Evolutionary conservation across 2,113 vertebrate species (phyloP).

Genomic region (Lontra canadensis): DNA sequence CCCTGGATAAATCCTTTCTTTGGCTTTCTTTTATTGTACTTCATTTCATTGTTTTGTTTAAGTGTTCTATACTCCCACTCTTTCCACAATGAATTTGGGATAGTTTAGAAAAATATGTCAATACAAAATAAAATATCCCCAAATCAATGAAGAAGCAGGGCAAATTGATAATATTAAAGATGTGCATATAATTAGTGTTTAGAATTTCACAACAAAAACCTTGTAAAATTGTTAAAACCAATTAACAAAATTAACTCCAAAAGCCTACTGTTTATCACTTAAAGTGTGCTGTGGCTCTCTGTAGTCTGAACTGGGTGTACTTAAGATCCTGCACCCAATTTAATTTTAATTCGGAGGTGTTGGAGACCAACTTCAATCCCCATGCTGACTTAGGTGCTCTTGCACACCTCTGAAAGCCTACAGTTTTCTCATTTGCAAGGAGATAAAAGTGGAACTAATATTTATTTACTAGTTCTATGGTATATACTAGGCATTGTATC

Average conservation of each 20-base stretch:
- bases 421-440: background rate
- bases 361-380: background rate
- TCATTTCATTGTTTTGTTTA: conserved; percentile 50
- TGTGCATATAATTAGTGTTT: background rate
- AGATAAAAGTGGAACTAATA: background rate
- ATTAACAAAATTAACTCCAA: background rate
- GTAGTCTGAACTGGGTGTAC: background rate
- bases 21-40: conserved; percentile 55
- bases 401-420: background rate
- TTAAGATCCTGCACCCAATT: background rate
- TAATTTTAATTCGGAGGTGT: background rate
- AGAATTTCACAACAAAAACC: conserved; percentile 10
- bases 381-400: background rate
- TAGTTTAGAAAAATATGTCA: conserved; percentile 61
- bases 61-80: background rate
- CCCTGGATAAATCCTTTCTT: conserved; percentile 13
- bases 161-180: conserved; percentile 19
- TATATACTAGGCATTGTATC: background rate
- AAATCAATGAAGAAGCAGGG: background rate
- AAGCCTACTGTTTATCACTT: background rate
- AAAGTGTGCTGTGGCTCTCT: background rate
- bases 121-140: conserved; percentile 46
- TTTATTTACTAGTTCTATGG: background rate
- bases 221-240: background rate
- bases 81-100: conserved; percentile 44